Base-by-base conservation (phyloP, 1,140 invertebrate species). In the Acromyrmex heyeri region DNA sequence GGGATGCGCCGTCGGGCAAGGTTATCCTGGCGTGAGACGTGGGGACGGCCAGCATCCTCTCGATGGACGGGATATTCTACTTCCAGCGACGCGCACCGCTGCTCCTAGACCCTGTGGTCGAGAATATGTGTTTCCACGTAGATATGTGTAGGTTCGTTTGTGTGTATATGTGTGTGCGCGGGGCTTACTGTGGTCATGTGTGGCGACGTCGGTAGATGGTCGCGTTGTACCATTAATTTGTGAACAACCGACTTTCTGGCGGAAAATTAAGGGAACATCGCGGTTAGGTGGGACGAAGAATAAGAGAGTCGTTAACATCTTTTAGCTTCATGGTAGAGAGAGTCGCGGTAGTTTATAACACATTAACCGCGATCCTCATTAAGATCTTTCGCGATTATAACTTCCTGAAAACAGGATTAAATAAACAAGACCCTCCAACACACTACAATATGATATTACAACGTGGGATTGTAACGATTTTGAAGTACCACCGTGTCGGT, bases 21-120 rank as follows among this genome's bases (percentile, higher is more conserved):
- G 78, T 78, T 77, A 85, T 76, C 82, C 53, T 18, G 55, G 48
- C 18, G 62, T 16, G 34, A 48, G 81, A 62, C 55, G 69, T 57
- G 55, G 34, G 48, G 76, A 79, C 59, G 69, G 59, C 70, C 81
- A 73, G 88, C 73, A 72, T 89, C 83, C 73, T 86, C 73, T 76
- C 69, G 86, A 88, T 73, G 69, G 79, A 83, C 79, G 69, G 79
- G 55, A 83, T 62, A 75, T 73, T 75, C 79, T 50, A 73, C 55
- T 83, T 50, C 38, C 69, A 73, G 24, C 79, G 69, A 83, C 69
- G 44, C 55, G 79, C 55, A 61, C 24, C 38, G 69, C 24, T 48
- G 34, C 69, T 62, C 27, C 69, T 83, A 83, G 69, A 83, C 38
- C 69, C 69, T 83, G 38, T 16, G 69, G 67, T 70, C 65, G 77